Base-by-base conservation (phyloP, 2,797 vertebrate species). In the Halcyon leucocephala region DNA sequence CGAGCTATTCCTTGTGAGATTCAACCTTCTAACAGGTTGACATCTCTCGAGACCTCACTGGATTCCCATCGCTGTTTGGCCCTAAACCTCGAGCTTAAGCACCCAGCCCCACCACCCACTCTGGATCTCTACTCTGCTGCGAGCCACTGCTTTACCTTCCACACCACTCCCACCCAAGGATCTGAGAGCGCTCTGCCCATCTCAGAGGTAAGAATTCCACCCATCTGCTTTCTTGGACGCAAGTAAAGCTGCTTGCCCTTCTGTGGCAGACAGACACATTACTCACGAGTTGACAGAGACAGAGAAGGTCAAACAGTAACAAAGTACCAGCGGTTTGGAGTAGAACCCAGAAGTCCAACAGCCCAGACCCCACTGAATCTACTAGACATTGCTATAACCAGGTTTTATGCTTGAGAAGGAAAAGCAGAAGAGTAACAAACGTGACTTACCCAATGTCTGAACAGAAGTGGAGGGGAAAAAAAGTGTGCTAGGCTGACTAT, bases 281-380 rank as follows among this genome's bases (percentile, higher is more conserved):
- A 65, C 78, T 85, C 90, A 92, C 5, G 67, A 84, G 62, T 1
- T 84, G 83, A 76, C 46, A 35, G 44, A 93, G 81, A 87, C 35
- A 52, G 72, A 48, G 81, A 96, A 95, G 93, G 95, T 87, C 94
- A 95, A 80, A 60, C 52, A 87, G 49, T 94, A 95, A 97, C 61
- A 61, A 92, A 94, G 93, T 72, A 52, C 78, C 52, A 57, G n/a
- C 46, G 81, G 92, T 89, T 73, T 93, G 86, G 76, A 85, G 81
- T 8, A 94, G 91, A 95, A 95, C 58, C 24, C 78, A 18, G 58
- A 57, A 94, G 81, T 78, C 78, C 83, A 37, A 29, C 8, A 90
- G 88, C 21, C 71, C 86, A 94, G 37, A 67, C 18, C 19, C 69
- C 28, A 33, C 49, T 95, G 95, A 87, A 95, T 93, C 78, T 42